phyloP scores from a whole-genome alignment of 2,888 invertebrate species.

The Tubulanus polymorphus region DNA sequence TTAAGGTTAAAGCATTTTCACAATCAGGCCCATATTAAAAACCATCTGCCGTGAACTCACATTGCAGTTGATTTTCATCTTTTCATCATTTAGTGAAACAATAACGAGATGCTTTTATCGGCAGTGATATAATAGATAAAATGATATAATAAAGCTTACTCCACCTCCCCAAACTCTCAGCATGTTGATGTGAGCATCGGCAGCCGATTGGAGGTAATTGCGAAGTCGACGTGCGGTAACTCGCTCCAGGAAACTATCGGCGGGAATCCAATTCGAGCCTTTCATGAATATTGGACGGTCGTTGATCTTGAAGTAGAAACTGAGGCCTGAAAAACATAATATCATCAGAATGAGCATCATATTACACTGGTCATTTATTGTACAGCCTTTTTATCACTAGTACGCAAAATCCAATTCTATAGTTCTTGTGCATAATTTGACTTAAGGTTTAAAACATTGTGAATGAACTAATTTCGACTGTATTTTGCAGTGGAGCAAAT shows the following conservation, averaged over 20 bases:
- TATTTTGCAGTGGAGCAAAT: too few species aligned
- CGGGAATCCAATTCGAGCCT: conserved; percentile 91
- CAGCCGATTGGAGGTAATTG: conserved; percentile 66
- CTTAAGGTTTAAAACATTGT: too few species aligned
- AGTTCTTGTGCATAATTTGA: neutral
- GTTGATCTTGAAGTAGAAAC: conserved; percentile 86
- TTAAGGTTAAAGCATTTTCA: too few species aligned
- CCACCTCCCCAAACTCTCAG: conserved; percentile 98
- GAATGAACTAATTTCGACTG: too few species aligned
- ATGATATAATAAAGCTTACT: conserved; percentile 25
- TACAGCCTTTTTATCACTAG: neutral
- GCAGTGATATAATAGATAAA: neutral
- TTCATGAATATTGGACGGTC: conserved; percentile 85
- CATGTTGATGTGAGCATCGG: conserved; percentile 83
- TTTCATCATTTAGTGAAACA: too few species aligned
- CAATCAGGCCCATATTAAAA: too few species aligned
- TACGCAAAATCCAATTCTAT: neutral
- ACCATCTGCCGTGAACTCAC: too few species aligned
- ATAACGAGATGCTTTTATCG: too few species aligned
- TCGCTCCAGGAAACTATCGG: conserved; percentile 75
- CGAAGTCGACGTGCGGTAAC: conserved; percentile 61
- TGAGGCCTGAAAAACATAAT: conserved; percentile 53
- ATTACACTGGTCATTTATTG: neutral
- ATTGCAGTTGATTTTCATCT: too few species aligned
- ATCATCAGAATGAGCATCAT: neutral